Evolutionary conservation across 2,888 invertebrate genomes (phyloP).

Genomic region (Parascotia fuliginaria): DNA sequence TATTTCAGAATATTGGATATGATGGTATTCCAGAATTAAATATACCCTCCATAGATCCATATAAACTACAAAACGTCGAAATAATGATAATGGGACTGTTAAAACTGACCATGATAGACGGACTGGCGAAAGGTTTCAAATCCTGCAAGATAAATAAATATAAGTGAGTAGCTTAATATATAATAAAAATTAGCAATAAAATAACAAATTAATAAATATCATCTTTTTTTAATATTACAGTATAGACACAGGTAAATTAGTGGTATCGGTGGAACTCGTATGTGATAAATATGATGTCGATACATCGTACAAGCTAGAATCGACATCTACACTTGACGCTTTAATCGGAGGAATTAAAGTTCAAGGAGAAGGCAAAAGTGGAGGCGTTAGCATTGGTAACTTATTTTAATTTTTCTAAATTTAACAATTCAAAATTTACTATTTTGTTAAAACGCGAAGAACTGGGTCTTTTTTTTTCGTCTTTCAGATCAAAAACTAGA

Average conservation of each 20-base stretch:
- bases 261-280: neutral
- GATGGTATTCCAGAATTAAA: conserved; percentile 20
- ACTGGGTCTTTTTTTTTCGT: too few relatives aligned
- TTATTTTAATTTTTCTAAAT: too few relatives aligned
- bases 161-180: conserved; percentile 16
- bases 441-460: too few relatives aligned
- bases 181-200: too few relatives aligned
- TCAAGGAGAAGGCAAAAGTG: conserved; percentile 30
- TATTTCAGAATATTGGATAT: conserved; percentile 5
- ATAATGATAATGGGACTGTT: conserved; percentile 13
- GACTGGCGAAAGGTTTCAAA: conserved; percentile 21
- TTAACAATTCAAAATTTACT: too few relatives aligned
- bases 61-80: conserved; percentile 1
- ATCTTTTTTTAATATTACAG: conserved; percentile 5
- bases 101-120: conserved; percentile 10
- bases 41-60: conserved; percentile 23
- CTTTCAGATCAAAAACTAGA: too few relatives aligned
- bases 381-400: conserved; percentile 13
- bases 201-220: too few relatives aligned
- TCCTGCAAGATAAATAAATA: conserved; percentile 5
- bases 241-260: neutral
- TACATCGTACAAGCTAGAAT: conserved; percentile 17
- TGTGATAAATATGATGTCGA: conserved; percentile 15
- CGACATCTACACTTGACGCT: conserved; percentile 15
- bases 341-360: conserved; percentile 25